Base-by-base conservation (phyloP, 2,888 invertebrate genomes). In the Peribatodes rhomboidaria region DNA sequence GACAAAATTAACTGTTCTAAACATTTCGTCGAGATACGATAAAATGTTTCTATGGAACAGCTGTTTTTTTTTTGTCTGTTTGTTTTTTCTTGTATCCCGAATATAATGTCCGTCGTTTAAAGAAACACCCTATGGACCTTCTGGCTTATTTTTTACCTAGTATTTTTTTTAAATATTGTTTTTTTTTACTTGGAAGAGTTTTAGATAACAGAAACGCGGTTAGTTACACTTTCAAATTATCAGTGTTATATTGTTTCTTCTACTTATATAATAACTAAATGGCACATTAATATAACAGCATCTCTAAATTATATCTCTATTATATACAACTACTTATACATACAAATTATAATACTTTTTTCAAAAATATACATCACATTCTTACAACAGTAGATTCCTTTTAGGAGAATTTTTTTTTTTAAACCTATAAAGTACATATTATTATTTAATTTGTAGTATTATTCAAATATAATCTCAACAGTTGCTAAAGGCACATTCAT, bases 321-420 rank as follows among this genome's bases (percentile, higher is more conserved):
- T n/a, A n/a, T 11, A 39, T 54, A 64, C 0, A n/a, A 9, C 16
- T 58, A 54, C 14, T 16, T 54, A 54, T 11, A 56, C 39, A 56
- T 54, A 59, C 60, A 46, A 68, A 68, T 64, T 70, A 67, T 81
- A 81, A 81, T 81, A 81, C 80, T 81, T 81, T 74, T 27, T 62
- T 73, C 67, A 61, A 78, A 79, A 75, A 79, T 79, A 78, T 77
- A 67, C 67, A 63, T 56, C 33, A 65, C 44, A 63, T 65, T 62
- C 54, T 59, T 61, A 76, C 71, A 78, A 67, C 55, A 74, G 55
- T 66, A 60, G 31, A 54, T 58, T 65, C 50, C 58, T 71, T 71
- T 72, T 41, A 72, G 71, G 70, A 76, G 69, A 64, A 22, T 22
- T 47, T 11, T 14, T 14, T 18, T 27, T 13, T 54, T 39, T 14